Conservation (phyloP, 2,113 vertebrate species). For the Paratilapia polleni region DNA sequence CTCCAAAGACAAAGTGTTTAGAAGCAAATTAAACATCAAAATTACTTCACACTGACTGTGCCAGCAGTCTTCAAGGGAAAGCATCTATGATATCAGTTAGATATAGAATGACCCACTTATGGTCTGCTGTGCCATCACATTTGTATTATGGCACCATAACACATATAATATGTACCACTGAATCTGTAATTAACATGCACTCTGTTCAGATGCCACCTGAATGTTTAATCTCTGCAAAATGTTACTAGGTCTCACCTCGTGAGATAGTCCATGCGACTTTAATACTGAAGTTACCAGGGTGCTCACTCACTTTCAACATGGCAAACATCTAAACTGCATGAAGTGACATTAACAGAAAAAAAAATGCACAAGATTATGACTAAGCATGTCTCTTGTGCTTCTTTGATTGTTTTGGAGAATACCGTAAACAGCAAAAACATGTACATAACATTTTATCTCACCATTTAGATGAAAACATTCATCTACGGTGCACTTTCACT, state of each 20-base stretch:
- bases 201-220: background rate
- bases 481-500: background rate
- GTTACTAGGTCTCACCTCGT: background rate
- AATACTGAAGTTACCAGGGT: background rate
- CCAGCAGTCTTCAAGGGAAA: background rate
- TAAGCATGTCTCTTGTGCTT: background rate
- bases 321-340: background rate
- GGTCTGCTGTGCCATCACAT: background rate
- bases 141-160: background rate
- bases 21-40: constrained; percentile 3
- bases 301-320: background rate
- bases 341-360: background rate
- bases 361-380: background rate
- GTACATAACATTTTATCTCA: background rate
- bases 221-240: background rate
- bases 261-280: background rate
- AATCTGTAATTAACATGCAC: background rate
- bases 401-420: background rate
- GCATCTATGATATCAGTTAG: background rate
- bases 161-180: background rate
- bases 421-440: background rate
- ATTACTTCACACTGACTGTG: background rate
- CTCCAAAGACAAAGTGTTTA: background rate
- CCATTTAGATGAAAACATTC: background rate
- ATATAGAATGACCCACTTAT: background rate